These are phyloP conservation scores for Leptinotarsa lineolata DNA, from an alignment of 1,140 invertebrate genomes.

Conservation along the genomic window DNA sequence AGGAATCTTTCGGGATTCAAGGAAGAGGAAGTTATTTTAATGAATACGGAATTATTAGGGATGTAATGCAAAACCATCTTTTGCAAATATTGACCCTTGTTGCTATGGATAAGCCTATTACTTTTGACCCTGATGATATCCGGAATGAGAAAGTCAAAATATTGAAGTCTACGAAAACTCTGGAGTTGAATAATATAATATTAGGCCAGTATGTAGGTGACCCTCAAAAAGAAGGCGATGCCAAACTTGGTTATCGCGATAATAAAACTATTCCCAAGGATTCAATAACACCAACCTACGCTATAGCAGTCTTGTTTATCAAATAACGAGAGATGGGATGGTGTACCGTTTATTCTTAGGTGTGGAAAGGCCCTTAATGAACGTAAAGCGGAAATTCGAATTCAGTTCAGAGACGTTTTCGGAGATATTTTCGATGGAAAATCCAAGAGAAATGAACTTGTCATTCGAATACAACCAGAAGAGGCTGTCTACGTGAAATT, in stretches of 20 bases:
- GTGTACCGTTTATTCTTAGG: constrained; percentile 95
- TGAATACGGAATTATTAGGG: constrained; percentile 96
- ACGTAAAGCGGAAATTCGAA: constrained; percentile 95
- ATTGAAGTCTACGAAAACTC: constrained; percentile 79
- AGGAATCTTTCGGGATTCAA: constrained; percentile 98
- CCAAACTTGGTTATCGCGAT: constrained; percentile 88
- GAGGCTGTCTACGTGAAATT: constrained; percentile 98
- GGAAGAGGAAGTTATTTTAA: constrained; percentile 99
- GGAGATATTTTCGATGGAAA: constrained; percentile 95
- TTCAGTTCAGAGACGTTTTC: constrained; percentile 95
- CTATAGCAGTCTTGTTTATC: constrained; percentile 82
- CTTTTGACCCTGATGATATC: constrained; percentile 94
- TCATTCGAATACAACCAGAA: constrained; percentile 96
- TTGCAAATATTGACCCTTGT: constrained; percentile 95
- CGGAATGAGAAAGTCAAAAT: constrained; percentile 96
- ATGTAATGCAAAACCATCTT: constrained; percentile 99
- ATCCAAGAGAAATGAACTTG: constrained; percentile 94
- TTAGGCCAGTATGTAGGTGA: constrained; percentile 97
- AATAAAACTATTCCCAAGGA: constrained; percentile 89
- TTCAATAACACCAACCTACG: constrained; percentile 95
- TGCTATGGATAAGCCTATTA: constrained; percentile 98
- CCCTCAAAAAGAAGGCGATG: constrained; percentile 77
- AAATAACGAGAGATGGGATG: constrained; percentile 99
- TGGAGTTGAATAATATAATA: constrained; percentile 84
- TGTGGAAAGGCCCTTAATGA: constrained; percentile 99